A percentile compares a stretch with the other conserved stretches of the same genome.
Conservation (phyloP, 2,888 invertebrate species). For the Germaria angustata region DNA sequence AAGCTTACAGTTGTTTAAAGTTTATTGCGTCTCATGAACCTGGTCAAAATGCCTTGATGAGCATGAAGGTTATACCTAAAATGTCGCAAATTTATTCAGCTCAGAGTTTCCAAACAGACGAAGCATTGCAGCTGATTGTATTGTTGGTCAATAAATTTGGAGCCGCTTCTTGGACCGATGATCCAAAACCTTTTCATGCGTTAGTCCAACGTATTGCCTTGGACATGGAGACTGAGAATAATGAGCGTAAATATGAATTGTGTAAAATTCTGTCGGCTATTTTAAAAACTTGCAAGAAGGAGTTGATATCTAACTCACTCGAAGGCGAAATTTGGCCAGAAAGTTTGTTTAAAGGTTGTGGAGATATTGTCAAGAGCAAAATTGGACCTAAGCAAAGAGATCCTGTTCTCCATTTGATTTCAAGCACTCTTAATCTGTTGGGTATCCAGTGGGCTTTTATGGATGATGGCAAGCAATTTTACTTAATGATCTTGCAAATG, state of each 20-base stretch:
- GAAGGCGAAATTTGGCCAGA: conserved; percentile 90
- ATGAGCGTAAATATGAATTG: conserved; percentile 93
- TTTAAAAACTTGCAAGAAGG: conserved; percentile 86
- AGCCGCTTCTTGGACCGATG: conserved; percentile 87
- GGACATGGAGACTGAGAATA: conserved; percentile 93
- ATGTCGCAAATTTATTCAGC: conserved; percentile 93
- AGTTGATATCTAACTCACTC: conserved; percentile 83
- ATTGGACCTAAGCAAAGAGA: conserved; percentile 93
- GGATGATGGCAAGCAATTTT: conserved; percentile 90
- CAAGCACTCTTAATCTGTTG: conserved; percentile 88
- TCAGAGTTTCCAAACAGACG: conserved; percentile 93
- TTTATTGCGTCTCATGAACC: conserved; percentile 89
- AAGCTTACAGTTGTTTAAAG: conserved; percentile 91
- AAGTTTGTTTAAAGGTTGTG: conserved; percentile 89
- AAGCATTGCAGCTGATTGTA: conserved; percentile 90
- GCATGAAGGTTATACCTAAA: conserved; percentile 88
- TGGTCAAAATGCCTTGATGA: conserved; percentile 89
- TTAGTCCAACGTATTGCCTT: conserved; percentile 90
- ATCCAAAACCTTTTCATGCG: conserved; percentile 89
- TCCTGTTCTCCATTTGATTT: conserved; percentile 91
- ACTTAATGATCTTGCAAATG: conserved; percentile 91
- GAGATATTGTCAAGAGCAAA: conserved; percentile 91
- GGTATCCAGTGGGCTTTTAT: conserved; percentile 92
- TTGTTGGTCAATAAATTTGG: conserved; percentile 87
- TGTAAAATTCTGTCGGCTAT: conserved; percentile 89